phyloP scores from a whole-genome alignment of 2,888 invertebrate species.

The Pandemis heparana region DNA sequence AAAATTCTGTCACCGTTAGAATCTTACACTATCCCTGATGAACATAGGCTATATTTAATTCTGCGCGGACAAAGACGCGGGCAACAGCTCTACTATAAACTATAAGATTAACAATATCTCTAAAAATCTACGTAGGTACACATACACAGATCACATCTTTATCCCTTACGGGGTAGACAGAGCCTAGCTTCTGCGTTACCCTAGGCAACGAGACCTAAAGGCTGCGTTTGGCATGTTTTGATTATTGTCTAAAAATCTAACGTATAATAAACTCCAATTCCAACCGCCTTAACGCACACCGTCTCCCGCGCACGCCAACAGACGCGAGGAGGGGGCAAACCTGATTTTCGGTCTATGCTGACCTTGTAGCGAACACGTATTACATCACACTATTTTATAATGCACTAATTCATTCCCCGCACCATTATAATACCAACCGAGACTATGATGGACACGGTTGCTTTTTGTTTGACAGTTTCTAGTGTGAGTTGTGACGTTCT shows the following conservation, averaged over 20 bases:
- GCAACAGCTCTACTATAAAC: too few relatives aligned
- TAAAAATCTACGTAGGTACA: too few relatives aligned
- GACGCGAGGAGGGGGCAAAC: conserved; percentile 65
- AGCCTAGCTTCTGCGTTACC: too few relatives aligned
- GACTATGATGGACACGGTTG: conserved; percentile 23
- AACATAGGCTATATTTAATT: too few relatives aligned
- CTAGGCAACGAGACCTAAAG: too few relatives aligned
- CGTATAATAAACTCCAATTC: conserved; percentile 13
- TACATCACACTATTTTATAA: conserved; percentile 79
- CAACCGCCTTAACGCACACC: conserved; percentile 49
- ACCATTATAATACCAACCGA: conserved; percentile 47
- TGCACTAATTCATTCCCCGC: conserved; percentile 63
- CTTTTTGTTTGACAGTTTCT: conserved; percentile 40
- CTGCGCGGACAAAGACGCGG: too few relatives aligned
- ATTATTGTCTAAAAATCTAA: neutral
- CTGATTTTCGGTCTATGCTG: conserved; percentile 84
- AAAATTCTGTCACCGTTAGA: too few relatives aligned
- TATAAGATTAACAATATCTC: too few relatives aligned
- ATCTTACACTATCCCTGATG: too few relatives aligned
- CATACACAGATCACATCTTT: too few relatives aligned
- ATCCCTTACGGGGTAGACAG: too few relatives aligned
- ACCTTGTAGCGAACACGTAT: conserved; percentile 80
- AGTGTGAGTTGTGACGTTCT: conserved; percentile 50
- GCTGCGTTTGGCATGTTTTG: too few relatives aligned
- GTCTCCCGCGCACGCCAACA: conserved; percentile 58